A percentile compares a stretch with the other conserved stretches of the same genome.
Conservation (phyloP, 2,888 invertebrate genomes). For the Flexamia atlantica region DNA sequence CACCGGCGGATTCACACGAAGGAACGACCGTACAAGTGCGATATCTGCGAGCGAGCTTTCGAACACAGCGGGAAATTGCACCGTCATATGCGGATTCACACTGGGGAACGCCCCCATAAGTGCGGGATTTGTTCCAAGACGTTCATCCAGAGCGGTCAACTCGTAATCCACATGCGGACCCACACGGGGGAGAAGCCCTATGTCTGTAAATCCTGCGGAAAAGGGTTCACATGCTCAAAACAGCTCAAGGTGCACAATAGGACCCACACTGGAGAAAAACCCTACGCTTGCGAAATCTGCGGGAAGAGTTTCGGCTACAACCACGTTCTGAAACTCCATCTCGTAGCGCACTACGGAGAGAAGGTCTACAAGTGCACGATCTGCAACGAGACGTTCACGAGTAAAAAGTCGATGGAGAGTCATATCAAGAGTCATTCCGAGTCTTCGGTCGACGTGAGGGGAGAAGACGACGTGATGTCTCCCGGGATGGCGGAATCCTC, state of each 20-base stretch:
- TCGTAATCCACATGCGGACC: conserved; percentile 94
- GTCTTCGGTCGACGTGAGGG: conserved; percentile 74
- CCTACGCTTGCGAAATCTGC: conserved; percentile 94
- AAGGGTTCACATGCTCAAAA: conserved; percentile 95
- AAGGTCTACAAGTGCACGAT: conserved; percentile 96
- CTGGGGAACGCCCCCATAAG: conserved; percentile 93
- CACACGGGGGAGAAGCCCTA: conserved; percentile 94
- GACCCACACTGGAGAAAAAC: conserved; percentile 94
- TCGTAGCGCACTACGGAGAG: conserved; percentile 94
- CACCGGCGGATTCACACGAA: conserved; percentile 93
- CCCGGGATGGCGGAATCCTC: conserved; percentile 69
- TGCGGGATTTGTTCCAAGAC: conserved; percentile 93
- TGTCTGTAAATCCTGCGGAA: conserved; percentile 87
- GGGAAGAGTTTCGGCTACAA: conserved; percentile 95
- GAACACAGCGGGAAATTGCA: conserved; percentile 95
- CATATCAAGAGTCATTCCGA: conserved; percentile 90
- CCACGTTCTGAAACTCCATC: conserved; percentile 92
- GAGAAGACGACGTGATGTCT: conserved; percentile 63
- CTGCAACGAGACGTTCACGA: conserved; percentile 93
- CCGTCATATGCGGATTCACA: conserved; percentile 94
- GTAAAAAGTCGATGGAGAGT: conserved; percentile 93
- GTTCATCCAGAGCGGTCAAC: conserved; percentile 93
- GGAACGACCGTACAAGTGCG: conserved; percentile 93
- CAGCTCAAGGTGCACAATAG: conserved; percentile 94
- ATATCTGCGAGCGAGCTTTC: conserved; percentile 92